These are phyloP conservation scores for Scotopteryx bipunctaria DNA, from an alignment of 2,888 invertebrate genomes.

Conservation along the genomic window DNA sequence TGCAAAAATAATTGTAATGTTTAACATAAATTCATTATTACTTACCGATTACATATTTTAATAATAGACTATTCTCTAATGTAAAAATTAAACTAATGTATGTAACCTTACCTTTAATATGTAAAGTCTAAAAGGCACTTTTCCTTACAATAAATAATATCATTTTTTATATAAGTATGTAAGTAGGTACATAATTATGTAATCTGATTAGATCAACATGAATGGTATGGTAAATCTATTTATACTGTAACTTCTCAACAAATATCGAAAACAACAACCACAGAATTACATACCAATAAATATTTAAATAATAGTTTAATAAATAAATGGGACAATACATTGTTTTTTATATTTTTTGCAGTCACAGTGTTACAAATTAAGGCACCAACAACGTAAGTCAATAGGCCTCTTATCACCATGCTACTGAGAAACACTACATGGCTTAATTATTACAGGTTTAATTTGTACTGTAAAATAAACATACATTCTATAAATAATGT, in stretches of 20 bases:
- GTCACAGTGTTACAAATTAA: constrained; percentile 22
- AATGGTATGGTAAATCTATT: constrained; percentile 10
- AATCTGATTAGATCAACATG: constrained; percentile 17
- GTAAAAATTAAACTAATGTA: constrained; percentile 36
- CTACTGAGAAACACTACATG: constrained; percentile 14
- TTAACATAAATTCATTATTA: constrained; percentile 65
- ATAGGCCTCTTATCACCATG: constrained; percentile 19
- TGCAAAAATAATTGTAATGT: constrained; percentile 79
- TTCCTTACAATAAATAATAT: constrained; percentile 65
- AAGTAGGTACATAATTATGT: constrained; percentile 10
- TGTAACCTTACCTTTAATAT: constrained; percentile 21
- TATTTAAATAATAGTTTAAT: not conserved
- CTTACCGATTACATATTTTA: constrained; percentile 41
- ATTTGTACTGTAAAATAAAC: constrained; percentile 36
- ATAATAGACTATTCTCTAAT: constrained; percentile 31
- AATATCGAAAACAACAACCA: constrained; percentile 23
- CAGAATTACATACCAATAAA: constrained; percentile 9
- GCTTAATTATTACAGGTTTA: constrained; percentile 16
- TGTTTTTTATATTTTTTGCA: not conserved
- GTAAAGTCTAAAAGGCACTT: constrained; percentile 72
- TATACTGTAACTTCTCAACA: constrained; percentile 16
- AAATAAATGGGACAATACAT: constrained; percentile 1
- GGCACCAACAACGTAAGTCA: constrained; percentile 32
- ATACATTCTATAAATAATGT: constrained; percentile 31
- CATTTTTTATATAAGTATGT: constrained; percentile 36